These are phyloP conservation scores for Cheilosia variabilis DNA, from an alignment of 2,888 invertebrate species.

Conservation along the genomic window DNA sequence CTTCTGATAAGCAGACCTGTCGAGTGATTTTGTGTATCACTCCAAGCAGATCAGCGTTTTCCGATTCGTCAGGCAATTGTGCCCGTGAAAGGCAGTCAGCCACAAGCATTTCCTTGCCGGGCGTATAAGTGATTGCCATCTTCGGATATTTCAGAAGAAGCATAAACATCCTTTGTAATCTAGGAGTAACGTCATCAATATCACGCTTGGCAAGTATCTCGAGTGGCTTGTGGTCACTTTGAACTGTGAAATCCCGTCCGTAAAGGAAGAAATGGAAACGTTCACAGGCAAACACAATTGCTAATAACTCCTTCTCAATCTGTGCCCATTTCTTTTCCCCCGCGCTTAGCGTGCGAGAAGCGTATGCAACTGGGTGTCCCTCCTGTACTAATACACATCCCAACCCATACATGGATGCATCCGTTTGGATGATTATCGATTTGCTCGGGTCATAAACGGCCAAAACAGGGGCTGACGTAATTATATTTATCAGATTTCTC, in stretches of 20 bases:
- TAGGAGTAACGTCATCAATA: constrained; percentile 76
- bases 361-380: constrained; percentile 78
- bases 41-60: constrained; percentile 11
- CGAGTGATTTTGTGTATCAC: background rate
- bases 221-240: constrained; percentile 78
- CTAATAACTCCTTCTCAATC: constrained; percentile 81
- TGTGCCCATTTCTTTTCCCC: constrained; percentile 79
- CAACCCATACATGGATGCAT: constrained; percentile 74
- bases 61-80: constrained; percentile 39
- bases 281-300: constrained; percentile 78
- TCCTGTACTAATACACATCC: constrained; percentile 79
- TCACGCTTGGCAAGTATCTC: constrained; percentile 77
- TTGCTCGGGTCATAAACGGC: constrained; percentile 70
- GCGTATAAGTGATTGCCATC: constrained; percentile 76
- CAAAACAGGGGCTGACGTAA: constrained; percentile 36
- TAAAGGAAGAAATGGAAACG: constrained; percentile 79
- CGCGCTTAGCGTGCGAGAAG: constrained; percentile 77
- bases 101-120: constrained; percentile 69
- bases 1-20: constrained; percentile 39
- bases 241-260: constrained; percentile 76
- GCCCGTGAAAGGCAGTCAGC: constrained; percentile 75
- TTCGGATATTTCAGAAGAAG: constrained; percentile 77
- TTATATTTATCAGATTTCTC: constrained; percentile 10
- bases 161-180: constrained; percentile 78
- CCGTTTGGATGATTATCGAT: constrained; percentile 78